phyloP scores from a whole-genome alignment of 2,113 vertebrate species.

The Esox niger region DNA sequence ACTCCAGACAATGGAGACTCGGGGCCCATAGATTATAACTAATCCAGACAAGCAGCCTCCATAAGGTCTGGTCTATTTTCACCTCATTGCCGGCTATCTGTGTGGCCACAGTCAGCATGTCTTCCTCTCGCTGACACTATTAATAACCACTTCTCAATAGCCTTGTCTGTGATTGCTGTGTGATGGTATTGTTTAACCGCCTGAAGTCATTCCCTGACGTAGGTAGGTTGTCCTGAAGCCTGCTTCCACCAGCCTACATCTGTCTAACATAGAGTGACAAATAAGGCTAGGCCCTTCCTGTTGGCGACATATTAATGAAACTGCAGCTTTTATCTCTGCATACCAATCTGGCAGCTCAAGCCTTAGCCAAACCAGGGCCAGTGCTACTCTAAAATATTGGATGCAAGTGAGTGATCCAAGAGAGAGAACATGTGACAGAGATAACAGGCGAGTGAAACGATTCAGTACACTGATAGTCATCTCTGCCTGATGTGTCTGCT shows the following conservation, averaged over 20 bases:
- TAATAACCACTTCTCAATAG: slow-evolving; percentile 46
- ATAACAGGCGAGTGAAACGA: slow-evolving; percentile 22
- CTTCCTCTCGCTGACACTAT: slow-evolving; percentile 48
- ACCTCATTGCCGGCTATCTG: slow-evolving; percentile 45
- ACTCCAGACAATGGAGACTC: background rate
- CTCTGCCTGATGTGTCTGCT: slow-evolving; percentile 7
- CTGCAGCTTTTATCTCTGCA: slow-evolving; percentile 56
- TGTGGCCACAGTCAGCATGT: slow-evolving; percentile 42
- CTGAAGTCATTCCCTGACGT: slow-evolving; percentile 42
- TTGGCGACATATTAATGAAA: slow-evolving; percentile 45
- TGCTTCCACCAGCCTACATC: slow-evolving; percentile 24
- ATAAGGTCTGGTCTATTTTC: slow-evolving; percentile 44
- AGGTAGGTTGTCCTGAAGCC: slow-evolving; percentile 41
- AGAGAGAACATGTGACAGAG: slow-evolving; percentile 45
- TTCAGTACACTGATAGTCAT: slow-evolving; percentile 28
- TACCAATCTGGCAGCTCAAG: slow-evolving; percentile 59
- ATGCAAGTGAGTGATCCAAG: slow-evolving; percentile 52
- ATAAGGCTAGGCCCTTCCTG: slow-evolving; percentile 25
- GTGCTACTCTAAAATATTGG: slow-evolving; percentile 45
- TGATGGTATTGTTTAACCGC: slow-evolving; percentile 57
- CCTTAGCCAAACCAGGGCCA: slow-evolving; percentile 54
- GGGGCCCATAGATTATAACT: background rate
- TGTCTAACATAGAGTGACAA: slow-evolving; percentile 13
- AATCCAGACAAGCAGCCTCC: slow-evolving; percentile 21
- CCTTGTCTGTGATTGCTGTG: slow-evolving; percentile 56